phyloP scores from a whole-genome alignment of 2,888 invertebrate genomes.

The Temnothorax ravouxi region DNA sequence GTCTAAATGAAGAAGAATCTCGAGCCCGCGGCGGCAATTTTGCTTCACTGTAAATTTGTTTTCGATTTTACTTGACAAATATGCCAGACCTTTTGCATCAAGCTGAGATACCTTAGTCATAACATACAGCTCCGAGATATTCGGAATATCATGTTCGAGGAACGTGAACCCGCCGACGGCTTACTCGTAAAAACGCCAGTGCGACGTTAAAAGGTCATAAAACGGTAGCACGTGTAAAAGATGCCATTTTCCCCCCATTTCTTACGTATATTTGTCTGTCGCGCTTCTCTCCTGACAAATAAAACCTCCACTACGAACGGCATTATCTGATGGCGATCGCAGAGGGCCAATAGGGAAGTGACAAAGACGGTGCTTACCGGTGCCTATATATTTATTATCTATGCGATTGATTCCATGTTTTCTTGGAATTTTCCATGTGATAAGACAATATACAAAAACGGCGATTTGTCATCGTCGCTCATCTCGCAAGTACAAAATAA shows the following conservation, averaged over 20 bases:
- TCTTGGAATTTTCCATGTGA: constrained; percentile 20
- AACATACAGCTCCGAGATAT: not conserved
- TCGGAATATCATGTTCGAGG: not conserved
- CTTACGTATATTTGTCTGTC: constrained; percentile 25
- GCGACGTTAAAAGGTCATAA: not conserved
- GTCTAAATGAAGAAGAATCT: not conserved
- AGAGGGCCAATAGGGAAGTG: constrained; percentile 2
- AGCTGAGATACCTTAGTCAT: not conserved
- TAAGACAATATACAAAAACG: not conserved
- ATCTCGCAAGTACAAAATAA: not conserved
- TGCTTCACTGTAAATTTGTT: not conserved
- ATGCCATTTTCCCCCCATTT: not conserved
- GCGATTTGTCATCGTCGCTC: not conserved
- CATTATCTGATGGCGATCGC: constrained; percentile 28
- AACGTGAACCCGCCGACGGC: not conserved
- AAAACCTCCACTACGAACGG: not conserved
- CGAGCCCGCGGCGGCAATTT: not conserved
- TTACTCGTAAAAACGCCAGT: constrained; percentile 15
- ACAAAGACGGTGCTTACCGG: not conserved
- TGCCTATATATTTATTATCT: constrained; percentile 10
- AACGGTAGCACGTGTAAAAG: not conserved
- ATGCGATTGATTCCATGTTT: not conserved
- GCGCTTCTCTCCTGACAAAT: constrained; percentile 6
- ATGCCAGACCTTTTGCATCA: constrained; percentile 1
- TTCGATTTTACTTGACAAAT: constrained; percentile 4